phyloP scores from a whole-genome alignment of 2,113 vertebrate genomes.

The Campylomormyrus numenius region DNA sequence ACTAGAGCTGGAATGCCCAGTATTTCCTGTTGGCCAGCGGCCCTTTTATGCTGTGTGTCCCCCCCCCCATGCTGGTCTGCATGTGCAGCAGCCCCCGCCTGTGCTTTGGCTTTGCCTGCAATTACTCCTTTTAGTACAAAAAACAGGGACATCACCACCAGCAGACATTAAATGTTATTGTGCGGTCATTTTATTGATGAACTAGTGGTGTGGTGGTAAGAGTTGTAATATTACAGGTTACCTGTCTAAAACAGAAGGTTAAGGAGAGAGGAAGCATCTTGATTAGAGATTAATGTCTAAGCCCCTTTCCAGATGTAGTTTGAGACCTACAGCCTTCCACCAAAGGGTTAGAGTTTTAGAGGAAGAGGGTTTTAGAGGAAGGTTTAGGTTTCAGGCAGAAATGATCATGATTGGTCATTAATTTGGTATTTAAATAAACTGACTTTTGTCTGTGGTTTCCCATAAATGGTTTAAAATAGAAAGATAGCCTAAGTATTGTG shows the following conservation, averaged over 20 bases:
- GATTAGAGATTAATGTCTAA: neutral
- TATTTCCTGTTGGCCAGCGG: slow-evolving; percentile 14
- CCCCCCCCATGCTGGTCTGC: neutral
- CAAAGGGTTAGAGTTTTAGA: neutral
- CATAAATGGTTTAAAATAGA: neutral
- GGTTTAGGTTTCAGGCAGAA: neutral
- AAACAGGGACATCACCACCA: neutral
- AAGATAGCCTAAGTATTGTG: neutral
- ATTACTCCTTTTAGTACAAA: neutral
- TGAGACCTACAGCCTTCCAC: neutral
- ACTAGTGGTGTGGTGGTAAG: neutral
- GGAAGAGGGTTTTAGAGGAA: neutral
- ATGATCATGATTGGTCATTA: neutral
- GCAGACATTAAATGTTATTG: neutral
- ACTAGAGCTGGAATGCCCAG: slow-evolving; percentile 17
- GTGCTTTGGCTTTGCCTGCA: neutral
- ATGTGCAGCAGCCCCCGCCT: neutral
- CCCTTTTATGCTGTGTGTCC: neutral
- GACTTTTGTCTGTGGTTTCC: neutral
- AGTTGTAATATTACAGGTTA: neutral
- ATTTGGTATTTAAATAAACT: neutral
- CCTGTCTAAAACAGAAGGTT: neutral
- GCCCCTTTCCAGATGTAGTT: neutral
- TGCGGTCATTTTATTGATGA: neutral
- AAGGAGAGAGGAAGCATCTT: neutral